Conservation (phyloP, 2,888 invertebrate species). For the Fissipunctia ypsillon region DNA sequence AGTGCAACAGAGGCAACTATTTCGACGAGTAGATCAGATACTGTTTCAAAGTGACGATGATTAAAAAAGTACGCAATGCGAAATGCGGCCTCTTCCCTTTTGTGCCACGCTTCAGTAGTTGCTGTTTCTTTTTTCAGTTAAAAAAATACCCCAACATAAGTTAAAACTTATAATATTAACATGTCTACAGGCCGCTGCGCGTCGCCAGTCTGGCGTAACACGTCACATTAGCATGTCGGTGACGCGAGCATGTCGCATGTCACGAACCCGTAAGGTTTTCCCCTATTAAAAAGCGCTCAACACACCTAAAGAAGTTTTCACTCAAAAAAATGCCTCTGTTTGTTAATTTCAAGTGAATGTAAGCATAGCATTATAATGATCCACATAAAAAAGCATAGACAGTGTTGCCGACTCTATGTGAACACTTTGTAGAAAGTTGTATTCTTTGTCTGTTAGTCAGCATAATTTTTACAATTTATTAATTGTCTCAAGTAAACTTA, state of each 20-base stretch:
- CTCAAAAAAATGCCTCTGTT: no score
- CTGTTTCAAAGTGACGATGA: background rate
- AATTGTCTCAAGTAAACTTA: background rate
- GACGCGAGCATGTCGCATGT: no score
- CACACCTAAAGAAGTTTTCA: no score
- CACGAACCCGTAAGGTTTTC: no score
- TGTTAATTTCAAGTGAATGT: background rate
- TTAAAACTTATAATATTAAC: no score
- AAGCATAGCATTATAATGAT: background rate
- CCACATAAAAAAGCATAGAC: background rate
- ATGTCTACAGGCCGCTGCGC: no score
- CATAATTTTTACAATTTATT: background rate
- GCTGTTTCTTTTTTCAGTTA: background rate
- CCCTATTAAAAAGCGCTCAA: no score
- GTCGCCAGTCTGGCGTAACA: no score
- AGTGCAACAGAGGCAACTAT: constrained; percentile 1
- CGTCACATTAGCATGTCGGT: no score
- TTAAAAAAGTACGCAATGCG: background rate
- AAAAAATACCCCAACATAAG: no score
- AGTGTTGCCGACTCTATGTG: background rate
- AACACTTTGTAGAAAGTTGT: background rate
- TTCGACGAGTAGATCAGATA: background rate
- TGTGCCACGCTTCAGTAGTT: background rate
- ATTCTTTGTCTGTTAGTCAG: background rate
- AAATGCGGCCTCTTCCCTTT: background rate